Percentiles rank a stretch among this genome's conserved stretches.
These are phyloP conservation scores for Clamator glandarius DNA, from an alignment of 2,797 vertebrate species.

Conservation along the genomic window DNA sequence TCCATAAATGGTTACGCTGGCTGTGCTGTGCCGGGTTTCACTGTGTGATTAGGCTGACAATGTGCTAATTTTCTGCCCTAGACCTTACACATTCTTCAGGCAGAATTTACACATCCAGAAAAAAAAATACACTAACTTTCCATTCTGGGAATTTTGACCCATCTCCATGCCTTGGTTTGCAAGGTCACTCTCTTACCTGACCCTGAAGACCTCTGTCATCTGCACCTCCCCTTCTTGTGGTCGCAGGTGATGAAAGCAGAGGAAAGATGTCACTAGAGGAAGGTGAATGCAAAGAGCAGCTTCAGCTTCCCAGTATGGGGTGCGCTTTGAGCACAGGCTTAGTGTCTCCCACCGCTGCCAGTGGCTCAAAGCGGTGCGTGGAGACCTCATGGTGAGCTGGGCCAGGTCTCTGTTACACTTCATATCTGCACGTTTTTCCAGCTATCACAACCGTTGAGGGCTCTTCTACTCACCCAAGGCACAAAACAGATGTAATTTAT, in stretches of 20 bases:
- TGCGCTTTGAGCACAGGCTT: neutral
- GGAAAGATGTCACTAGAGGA: neutral
- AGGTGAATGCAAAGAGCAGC: neutral
- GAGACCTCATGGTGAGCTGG: neutral
- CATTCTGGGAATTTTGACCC: neutral
- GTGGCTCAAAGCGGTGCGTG: fast-evolving
- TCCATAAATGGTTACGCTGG: conserved; percentile 40
- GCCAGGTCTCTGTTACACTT: neutral
- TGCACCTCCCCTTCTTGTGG: neutral
- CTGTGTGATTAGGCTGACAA: conserved; percentile 32
- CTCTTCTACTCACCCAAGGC: neutral
- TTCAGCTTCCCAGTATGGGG: neutral
- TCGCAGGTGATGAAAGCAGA: neutral
- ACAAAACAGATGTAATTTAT: neutral
- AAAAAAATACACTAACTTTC: neutral
- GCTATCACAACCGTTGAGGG: neutral
- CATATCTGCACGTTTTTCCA: neutral
- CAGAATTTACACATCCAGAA: neutral
- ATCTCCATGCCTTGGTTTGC: neutral
- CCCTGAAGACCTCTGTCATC: neutral
- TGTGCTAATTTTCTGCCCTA: neutral
- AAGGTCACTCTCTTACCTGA: neutral
- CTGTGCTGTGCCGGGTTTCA: conserved; percentile 7
- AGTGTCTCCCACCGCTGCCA: neutral
- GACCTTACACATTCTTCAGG: neutral